Evolutionary conservation across 2,797 vertebrate genomes (phyloP).

Genomic region (Otus scops): DNA sequence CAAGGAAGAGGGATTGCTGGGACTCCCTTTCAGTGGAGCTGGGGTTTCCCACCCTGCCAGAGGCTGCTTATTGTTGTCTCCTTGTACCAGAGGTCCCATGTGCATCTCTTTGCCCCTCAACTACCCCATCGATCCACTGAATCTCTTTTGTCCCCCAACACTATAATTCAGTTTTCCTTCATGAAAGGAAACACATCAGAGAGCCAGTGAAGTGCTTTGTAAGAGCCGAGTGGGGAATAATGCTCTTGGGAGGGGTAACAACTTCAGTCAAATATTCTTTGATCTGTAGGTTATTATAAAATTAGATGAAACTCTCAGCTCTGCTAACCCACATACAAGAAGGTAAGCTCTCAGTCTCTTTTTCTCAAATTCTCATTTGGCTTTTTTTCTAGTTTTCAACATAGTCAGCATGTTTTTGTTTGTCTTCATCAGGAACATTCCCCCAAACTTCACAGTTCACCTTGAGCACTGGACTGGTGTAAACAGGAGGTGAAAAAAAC

Average conservation of each 20-base stretch:
- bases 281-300: background rate
- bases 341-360: background rate
- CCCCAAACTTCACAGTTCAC: background rate
- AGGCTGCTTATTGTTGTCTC: background rate
- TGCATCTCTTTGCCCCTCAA: background rate
- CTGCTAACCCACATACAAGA: background rate
- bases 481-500: background rate
- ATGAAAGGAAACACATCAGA: background rate
- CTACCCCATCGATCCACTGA: background rate
- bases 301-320: background rate
- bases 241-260: background rate
- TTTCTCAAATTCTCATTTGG: background rate
- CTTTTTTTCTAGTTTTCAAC: background rate
- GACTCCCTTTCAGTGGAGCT: background rate
- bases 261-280: background rate
- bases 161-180: background rate
- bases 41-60: background rate
- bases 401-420: background rate
- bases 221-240: background rate
- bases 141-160: background rate
- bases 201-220: background rate
- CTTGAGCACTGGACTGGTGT: background rate
- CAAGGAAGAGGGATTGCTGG: background rate
- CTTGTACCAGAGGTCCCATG: fast-evolving
- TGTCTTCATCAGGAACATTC: background rate